Evolutionary conservation across 2,888 invertebrate species (phyloP).

Genomic region (Drosophila multiciliata): DNA sequence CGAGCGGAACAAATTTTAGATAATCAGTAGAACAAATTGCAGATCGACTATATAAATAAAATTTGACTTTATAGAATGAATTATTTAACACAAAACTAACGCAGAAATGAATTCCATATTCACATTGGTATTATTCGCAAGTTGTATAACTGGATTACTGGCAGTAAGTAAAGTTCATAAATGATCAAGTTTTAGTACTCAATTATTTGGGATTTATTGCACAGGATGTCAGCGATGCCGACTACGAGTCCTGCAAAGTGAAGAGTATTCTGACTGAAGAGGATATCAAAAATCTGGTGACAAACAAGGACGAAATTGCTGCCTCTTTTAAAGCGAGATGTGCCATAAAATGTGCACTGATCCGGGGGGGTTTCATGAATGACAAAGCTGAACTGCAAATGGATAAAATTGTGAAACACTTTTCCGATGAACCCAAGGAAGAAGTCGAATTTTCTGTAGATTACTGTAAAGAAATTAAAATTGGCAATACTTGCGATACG

Average conservation of each 20-base stretch:
- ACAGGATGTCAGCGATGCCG: slow-evolving; percentile 11
- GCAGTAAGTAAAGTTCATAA: slow-evolving; percentile 25
- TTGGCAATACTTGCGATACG: slow-evolving; percentile 56
- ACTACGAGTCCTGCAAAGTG: slow-evolving; percentile 32
- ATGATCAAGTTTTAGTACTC: not conserved
- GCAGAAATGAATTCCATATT: slow-evolving; percentile 53
- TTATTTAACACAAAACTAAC: slow-evolving; percentile 32
- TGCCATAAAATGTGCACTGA: slow-evolving; percentile 47
- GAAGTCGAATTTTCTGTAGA: slow-evolving; percentile 26
- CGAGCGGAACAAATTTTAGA: slow-evolving; percentile 26
- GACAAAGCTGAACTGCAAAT: slow-evolving; percentile 32
- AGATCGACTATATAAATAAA: slow-evolving; percentile 43
- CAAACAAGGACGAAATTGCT: too few species aligned
- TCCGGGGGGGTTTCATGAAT: slow-evolving; percentile 52
- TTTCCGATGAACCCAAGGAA: not conserved
- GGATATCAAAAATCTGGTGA: slow-evolving; percentile 23
- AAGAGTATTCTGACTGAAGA: slow-evolving; percentile 48
- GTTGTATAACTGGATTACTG: slow-evolving; percentile 45
- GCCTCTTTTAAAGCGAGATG: too few species aligned
- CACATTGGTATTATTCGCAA: slow-evolving; percentile 41
- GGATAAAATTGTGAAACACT: slow-evolving; percentile 22
- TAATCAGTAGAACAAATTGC: slow-evolving; percentile 15
- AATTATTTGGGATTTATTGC: not conserved
- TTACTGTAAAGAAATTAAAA: slow-evolving; percentile 36
- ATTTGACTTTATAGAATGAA: not conserved